phyloP scores from a whole-genome alignment of 1,140 invertebrate species.

The Acyrthosiphon pisum region DNA sequence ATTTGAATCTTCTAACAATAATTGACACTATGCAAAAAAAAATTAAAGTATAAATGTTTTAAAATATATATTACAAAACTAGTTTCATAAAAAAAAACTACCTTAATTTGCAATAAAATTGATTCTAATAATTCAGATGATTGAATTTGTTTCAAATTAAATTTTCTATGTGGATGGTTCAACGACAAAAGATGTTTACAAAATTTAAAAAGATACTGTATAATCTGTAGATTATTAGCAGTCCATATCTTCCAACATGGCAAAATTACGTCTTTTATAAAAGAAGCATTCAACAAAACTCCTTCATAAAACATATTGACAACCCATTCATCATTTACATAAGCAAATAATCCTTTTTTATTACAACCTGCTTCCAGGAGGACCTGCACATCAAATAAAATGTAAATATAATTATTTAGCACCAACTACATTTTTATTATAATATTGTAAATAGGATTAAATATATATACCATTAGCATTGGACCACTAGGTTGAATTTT shows the following conservation, averaged over 20 bases:
- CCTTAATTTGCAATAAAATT: conserved; percentile 52
- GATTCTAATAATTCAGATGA: conserved; percentile 51
- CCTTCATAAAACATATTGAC: conserved; percentile 53
- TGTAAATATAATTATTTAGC: background rate
- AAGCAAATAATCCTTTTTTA: conserved; percentile 47
- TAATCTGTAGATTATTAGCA: conserved; percentile 30
- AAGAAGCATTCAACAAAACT: conserved; percentile 46
- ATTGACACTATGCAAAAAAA: conserved; percentile 24
- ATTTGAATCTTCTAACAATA: conserved; percentile 49
- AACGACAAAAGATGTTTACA: conserved; percentile 51
- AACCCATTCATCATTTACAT: conserved; percentile 52
- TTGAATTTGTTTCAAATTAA: conserved; percentile 53
- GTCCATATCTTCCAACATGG: conserved; percentile 53
- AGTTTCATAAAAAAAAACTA: background rate
- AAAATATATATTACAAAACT: background rate
- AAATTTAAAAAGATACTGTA: conserved; percentile 54
- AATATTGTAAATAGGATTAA: background rate
- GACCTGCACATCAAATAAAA: background rate
- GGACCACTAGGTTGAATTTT: conserved; percentile 43
- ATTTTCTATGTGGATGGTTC: conserved; percentile 49
- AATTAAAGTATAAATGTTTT: background rate
- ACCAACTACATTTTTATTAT: background rate
- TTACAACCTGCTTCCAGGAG: conserved; percentile 48
- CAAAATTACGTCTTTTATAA: conserved; percentile 48
- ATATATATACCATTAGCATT: conserved; percentile 43